Evolutionary conservation across 2,797 vertebrate genomes (phyloP).

Genomic region (Rhyacichthys aspro): DNA sequence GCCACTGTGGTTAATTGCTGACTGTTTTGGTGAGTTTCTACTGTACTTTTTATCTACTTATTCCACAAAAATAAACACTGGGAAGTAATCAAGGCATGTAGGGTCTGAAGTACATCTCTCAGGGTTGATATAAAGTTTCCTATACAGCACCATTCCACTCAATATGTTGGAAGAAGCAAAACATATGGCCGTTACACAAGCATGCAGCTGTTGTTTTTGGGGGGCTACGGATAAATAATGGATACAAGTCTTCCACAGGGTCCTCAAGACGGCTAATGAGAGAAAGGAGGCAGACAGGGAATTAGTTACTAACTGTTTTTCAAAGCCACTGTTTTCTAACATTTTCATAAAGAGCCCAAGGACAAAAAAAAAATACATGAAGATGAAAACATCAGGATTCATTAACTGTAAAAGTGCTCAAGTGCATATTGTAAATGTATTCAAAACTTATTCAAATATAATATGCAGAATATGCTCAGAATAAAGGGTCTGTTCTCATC

Average conservation of each 20-base stretch:
- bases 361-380: slow-evolving; percentile 60
- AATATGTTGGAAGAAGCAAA: slow-evolving; percentile 65
- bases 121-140: slow-evolving; percentile 53
- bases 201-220: slow-evolving; percentile 77
- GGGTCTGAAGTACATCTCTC: slow-evolving; percentile 46
- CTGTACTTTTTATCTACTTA: slow-evolving; percentile 31
- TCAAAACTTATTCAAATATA: slow-evolving; percentile 26
- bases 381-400: slow-evolving; percentile 61
- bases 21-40: slow-evolving; percentile 23
- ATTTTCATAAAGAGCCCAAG: slow-evolving; percentile 71
- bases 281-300: slow-evolving; percentile 68
- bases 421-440: slow-evolving; percentile 64
- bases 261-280: slow-evolving; percentile 75
- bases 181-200: slow-evolving; percentile 77
- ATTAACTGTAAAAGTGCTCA: slow-evolving; percentile 50
- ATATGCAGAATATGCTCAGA: slow-evolving; percentile 20
- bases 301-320: slow-evolving; percentile 73
- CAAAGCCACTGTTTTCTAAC: slow-evolving; percentile 67
- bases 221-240: slow-evolving; percentile 77
- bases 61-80: slow-evolving; percentile 19
- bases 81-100: slow-evolving; percentile 41
- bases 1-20: slow-evolving; percentile 45
- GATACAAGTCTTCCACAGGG: slow-evolving; percentile 73
- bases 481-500: slow-evolving; percentile 1
- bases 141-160: slow-evolving; percentile 51